These are phyloP conservation scores for Montipora sp. DNA, from an alignment of 64 coral and sea anemone species.

Conservation along the genomic window DNA sequence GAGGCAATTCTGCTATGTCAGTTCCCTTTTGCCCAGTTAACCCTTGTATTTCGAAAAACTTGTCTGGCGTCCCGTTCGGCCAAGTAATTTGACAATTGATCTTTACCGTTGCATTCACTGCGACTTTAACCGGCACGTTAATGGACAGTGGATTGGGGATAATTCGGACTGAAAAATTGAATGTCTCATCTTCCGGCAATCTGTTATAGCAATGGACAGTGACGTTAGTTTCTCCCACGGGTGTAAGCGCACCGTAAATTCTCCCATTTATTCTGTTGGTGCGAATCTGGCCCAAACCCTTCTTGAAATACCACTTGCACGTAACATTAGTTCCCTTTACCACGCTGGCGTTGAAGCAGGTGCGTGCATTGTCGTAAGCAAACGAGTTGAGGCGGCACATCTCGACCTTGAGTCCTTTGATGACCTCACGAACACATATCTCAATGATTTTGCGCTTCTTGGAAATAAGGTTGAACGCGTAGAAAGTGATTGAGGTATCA, in stretches of 20 bases:
- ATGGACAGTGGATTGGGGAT: slow-evolving; percentile 45
- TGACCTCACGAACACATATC: neutral
- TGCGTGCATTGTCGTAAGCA: slow-evolving; percentile 27
- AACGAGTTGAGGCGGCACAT: slow-evolving; percentile 18
- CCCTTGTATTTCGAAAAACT: slow-evolving; percentile 15
- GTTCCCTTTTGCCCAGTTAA: slow-evolving; percentile 28
- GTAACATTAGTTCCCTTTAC: neutral
- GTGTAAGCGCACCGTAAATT: neutral
- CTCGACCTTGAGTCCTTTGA: slow-evolving; percentile 11
- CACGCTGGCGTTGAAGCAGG: slow-evolving; percentile 9
- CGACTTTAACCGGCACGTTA: neutral
- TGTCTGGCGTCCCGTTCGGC: neutral
- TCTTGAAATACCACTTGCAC: slow-evolving; percentile 31
- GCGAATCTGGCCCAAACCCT: neutral
- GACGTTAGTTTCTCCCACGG: neutral
- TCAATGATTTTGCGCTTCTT: neutral
- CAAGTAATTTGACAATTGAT: slow-evolving; percentile 32
- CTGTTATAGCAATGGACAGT: slow-evolving; percentile 32
- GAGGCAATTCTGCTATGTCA: neutral
- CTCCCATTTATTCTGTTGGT: neutral
- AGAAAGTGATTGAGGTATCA: no score
- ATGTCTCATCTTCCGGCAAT: neutral
- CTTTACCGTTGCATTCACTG: neutral
- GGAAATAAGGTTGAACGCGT: slow-evolving; percentile 39
- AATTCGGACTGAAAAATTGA: neutral